Evolutionary conservation across 2,797 vertebrate species (phyloP), one percentile per base, ranked within the genome.

Genomic region (Meriones psammophilus): DNA sequence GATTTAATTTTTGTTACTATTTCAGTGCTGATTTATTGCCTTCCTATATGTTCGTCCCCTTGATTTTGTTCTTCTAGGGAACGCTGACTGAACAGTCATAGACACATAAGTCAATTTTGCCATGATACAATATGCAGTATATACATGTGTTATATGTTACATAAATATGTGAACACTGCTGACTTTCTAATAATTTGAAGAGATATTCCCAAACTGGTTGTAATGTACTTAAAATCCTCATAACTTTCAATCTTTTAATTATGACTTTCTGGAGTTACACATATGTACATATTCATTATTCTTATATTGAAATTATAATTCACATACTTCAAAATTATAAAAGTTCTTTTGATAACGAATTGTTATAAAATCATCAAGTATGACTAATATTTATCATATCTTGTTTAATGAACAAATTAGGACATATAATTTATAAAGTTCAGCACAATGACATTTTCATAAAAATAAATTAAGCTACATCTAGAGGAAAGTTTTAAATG

Each of bases 381-480:
- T 78, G 22, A 15, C 2, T 36, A 78, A 33, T 68, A 60, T 28
- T 56, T 84, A 80, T 66, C 15, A 30, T 64, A 22, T 80, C 56
- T 33, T 50, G 15, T 26, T 64, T 0, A 79, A 30, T 42, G 28
- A 36, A 64, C 28, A 76, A 56, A n/a, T 69, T 66, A 60, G 20
- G 77, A 81, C 5, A 60, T 6, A 78, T 54, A 46, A 58, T 50
- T 80, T 33, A 2, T 42, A 76, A 64, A 76, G 3, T 88, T 69
- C 13, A 96, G 77, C n/a, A 89, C 26, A 78, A 58, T 76, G 13
- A 89, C 7, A 79, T 89, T 68, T 86, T 84, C 73, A 91, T 60
- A 85, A 91, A 93, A 73, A 62, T 89, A 77, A 62, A 69, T 71
- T 71, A 60, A 50, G 26, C 69, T 81, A 12, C 3, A 33, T 42